phyloP scores from a whole-genome alignment of 2,797 vertebrate species.

The Lacerta viridis region DNA sequence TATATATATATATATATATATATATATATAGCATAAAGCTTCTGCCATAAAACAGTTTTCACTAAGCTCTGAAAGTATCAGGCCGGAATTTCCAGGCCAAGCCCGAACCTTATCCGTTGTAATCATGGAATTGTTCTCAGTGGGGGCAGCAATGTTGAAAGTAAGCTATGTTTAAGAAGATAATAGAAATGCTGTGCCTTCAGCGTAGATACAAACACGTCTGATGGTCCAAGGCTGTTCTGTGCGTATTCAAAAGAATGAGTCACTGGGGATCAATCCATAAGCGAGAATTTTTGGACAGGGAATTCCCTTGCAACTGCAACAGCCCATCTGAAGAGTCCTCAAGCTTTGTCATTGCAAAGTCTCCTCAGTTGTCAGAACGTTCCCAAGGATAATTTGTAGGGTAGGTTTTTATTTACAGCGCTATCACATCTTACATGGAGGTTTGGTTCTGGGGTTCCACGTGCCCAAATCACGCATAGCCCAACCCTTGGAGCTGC shows the following conservation, averaged over 20 bases:
- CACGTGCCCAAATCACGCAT: no score
- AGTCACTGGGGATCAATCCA: constrained; percentile 13
- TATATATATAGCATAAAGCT: background rate
- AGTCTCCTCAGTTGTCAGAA: background rate
- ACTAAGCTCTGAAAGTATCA: accelerated
- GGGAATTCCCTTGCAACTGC: constrained; percentile 28
- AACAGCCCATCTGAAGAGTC: background rate
- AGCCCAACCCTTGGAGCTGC: no score
- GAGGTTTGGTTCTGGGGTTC: no score
- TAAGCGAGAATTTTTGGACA: constrained; percentile 30
- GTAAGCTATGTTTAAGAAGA: background rate
- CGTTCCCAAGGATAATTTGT: background rate
- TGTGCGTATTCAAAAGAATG: constrained; percentile 30
- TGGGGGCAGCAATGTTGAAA: background rate
- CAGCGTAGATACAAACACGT: background rate
- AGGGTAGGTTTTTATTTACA: background rate
- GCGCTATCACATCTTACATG: no score
- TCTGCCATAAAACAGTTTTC: background rate
- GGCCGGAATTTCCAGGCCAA: background rate
- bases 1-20: no score
- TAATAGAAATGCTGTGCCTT: background rate
- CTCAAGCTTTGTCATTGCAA: background rate
- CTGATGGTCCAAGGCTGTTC: background rate
- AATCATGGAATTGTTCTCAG: background rate
- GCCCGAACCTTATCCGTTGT: accelerated